Percentiles rank a stretch among this genome's conserved stretches.
phyloP scores from a whole-genome alignment of 2,797 vertebrate species.

The Pristis pectinata region DNA sequence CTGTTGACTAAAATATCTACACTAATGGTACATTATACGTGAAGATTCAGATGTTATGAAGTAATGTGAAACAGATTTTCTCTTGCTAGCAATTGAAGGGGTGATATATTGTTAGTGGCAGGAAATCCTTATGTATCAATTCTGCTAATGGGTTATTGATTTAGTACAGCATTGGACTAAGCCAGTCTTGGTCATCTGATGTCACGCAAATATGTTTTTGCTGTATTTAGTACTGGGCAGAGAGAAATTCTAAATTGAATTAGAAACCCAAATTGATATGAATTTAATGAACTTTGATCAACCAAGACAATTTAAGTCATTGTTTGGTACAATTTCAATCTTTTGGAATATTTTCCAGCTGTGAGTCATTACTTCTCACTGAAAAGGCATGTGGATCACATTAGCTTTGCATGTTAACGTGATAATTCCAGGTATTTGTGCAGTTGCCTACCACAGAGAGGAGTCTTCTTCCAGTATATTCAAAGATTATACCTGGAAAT shows the following conservation, averaged over 20 bases:
- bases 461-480: neutral
- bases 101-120: neutral
- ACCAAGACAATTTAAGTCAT: constrained; percentile 17
- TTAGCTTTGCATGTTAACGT: neutral
- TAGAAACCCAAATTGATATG: constrained; percentile 17
- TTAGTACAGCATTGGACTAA: neutral
- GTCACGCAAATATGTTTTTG: neutral
- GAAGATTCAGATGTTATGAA: constrained; percentile 2
- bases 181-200: neutral
- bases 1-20: neutral
- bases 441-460: neutral
- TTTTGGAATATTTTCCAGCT: neutral
- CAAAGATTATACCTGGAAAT: neutral
- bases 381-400: constrained; percentile 4
- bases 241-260: constrained; percentile 1
- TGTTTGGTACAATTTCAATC: neutral
- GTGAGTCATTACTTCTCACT: neutral
- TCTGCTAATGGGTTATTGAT: constrained; percentile 3
- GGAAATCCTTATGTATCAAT: constrained; percentile 7
- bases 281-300: neutral
- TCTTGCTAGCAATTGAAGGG: neutral
- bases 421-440: neutral
- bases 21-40: neutral
- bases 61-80: constrained; percentile 21
- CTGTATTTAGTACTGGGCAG: neutral